Evolutionary conservation across 2,888 invertebrate genomes (phyloP).

Genomic region (Sussaba pulchella): DNA sequence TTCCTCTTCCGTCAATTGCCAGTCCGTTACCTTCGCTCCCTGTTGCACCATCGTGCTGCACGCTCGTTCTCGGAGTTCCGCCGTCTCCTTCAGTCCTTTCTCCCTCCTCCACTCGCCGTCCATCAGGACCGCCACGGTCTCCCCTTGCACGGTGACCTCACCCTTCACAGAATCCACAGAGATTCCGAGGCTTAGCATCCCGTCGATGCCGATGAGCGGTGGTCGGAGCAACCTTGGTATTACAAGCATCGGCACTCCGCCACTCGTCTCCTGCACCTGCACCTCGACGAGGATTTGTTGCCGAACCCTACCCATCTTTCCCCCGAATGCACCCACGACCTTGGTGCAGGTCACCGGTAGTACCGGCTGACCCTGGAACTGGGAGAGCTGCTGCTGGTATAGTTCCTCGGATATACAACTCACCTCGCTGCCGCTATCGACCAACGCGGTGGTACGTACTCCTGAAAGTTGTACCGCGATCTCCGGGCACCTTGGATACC

Average conservation of each 20-base stretch:
- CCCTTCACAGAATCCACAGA: neutral
- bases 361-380: neutral
- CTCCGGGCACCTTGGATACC: neutral
- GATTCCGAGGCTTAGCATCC: neutral
- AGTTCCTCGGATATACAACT: neutral
- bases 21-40: too few relatives aligned
- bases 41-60: neutral
- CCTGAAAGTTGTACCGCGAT: neutral
- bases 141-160: neutral
- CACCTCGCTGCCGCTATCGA: neutral
- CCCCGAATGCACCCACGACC: too few relatives aligned
- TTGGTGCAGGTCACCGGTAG: neutral
- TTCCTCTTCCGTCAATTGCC: too few relatives aligned
- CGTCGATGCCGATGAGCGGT: neutral
- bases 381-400: neutral
- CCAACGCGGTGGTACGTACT: neutral
- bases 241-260: neutral
- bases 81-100: neutral
- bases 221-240: neutral
- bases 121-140: neutral
- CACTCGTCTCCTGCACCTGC: neutral
- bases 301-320: too few relatives aligned
- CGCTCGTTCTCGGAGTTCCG: neutral
- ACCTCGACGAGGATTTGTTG: too few relatives aligned
- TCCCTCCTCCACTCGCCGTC: neutral